Conservation (phyloP, 2,113 vertebrate species). For the Salvelinus sp. region DNA sequence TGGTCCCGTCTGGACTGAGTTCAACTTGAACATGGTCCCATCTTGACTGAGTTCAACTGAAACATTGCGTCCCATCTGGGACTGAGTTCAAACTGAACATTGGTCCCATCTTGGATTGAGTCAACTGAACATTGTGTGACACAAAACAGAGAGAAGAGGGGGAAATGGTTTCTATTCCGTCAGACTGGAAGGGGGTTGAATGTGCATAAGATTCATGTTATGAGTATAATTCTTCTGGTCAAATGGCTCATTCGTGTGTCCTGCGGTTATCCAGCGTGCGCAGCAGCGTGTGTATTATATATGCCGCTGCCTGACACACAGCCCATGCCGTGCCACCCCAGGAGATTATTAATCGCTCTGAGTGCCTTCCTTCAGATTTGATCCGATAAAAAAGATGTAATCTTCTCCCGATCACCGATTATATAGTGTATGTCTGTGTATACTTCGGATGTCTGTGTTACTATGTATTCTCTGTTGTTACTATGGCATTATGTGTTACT, state of each 20-base stretch:
- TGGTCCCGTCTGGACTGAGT: too few relatives aligned
- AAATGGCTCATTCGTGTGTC: background rate
- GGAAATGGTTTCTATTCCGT: background rate
- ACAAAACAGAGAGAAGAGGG: background rate
- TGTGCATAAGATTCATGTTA: background rate
- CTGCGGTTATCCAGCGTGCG: constrained; percentile 1
- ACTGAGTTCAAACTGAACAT: too few relatives aligned
- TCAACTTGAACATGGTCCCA: too few relatives aligned
- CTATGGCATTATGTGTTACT: too few relatives aligned
- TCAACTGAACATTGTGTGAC: background rate
- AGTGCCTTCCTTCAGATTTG: constrained; percentile 7
- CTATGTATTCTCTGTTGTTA: too few relatives aligned
- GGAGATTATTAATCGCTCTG: constrained; percentile 10
- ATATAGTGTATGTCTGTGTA: background rate
- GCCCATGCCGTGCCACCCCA: background rate
- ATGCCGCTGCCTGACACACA: background rate
- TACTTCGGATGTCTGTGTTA: too few relatives aligned
- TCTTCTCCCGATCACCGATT: background rate
- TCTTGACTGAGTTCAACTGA: too few relatives aligned
- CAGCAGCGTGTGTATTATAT: background rate
- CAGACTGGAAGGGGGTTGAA: background rate
- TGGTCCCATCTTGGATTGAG: too few relatives aligned
- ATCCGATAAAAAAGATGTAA: constrained; percentile 15
- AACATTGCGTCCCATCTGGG: too few relatives aligned
- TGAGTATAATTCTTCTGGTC: background rate